Evolutionary conservation across 2,113 vertebrate species (phyloP), one percentile per base, ranked within the genome.

Genomic region (Vidua macroura): DNA sequence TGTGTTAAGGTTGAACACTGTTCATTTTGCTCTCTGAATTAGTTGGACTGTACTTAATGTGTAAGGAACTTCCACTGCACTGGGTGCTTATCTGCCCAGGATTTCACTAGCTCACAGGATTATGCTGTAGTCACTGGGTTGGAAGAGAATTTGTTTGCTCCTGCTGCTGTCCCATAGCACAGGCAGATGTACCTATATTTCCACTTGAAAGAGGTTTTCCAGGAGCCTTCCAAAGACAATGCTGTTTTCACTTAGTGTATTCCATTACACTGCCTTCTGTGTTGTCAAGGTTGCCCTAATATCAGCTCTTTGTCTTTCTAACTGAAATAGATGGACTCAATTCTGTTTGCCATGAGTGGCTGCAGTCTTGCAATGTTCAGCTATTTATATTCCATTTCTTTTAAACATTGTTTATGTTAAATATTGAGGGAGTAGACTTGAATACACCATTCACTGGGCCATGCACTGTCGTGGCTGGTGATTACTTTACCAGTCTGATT

Each of bases 171-270:
- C 64, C 35, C 21, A 30, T 15, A 16, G 23, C 67, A 66, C 9
- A 51, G 31, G 23, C 66, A 78, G 68, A 39, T 43, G 56, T 27
- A 53, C 6, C 23, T 56, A 2, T 44, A 19, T 56, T 46, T 88
- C 27, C 23, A 27, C 5, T 43, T 13, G 30, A 72, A 37, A 37
- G 5, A 48, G 0, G 0, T 19, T 82, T 89, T 56, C 44, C 48
- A 43, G 35, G 13, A 77, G 10, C 4, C 7, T 15, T 74, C 25
- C 13, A 27, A n/a, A 80, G 43, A 48, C 59, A 27, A 2, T 1
- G 2, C 7, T 28, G 11, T 35, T 84, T 81, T 56, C 44, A 44
- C 1, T 1, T 13, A 39, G 11, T 2, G 0, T 63, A 43, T 72
- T 16, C 10, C 48, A 21, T 17, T 55, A 23, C 3, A 7, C 5